Evolutionary conservation across 2,113 vertebrate genomes (phyloP).

Genomic region (Microtus oregoni): DNA sequence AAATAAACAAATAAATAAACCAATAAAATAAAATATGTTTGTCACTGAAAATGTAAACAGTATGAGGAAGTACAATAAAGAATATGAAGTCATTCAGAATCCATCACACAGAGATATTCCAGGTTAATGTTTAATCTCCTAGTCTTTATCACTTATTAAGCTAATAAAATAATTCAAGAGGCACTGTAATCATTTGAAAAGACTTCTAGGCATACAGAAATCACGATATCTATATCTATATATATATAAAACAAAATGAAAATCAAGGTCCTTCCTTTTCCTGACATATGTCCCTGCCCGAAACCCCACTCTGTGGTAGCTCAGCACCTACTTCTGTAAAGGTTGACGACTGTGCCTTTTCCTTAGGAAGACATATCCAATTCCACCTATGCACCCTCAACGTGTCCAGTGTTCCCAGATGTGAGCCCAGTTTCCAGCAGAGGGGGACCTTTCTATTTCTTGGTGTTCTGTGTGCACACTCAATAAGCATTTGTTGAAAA

Average conservation of each 20-base stretch:
- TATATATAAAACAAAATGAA: background rate
- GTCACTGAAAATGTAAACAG: conserved; percentile 3
- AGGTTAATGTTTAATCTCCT: background rate
- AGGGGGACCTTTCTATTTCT: background rate
- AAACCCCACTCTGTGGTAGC: background rate
- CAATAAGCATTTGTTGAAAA: conserved; percentile 70
- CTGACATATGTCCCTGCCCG: background rate
- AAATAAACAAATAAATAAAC: no score
- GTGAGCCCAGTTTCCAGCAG: conserved; percentile 13
- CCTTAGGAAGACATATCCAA: background rate
- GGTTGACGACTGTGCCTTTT: background rate
- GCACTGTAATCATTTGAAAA: background rate
- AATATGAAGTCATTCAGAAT: conserved; percentile 52
- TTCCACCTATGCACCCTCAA: background rate
- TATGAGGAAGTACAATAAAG: background rate
- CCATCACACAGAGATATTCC: conserved; percentile 10
- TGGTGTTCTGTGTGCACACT: conserved; percentile 1
- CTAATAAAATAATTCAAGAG: conserved; percentile 23
- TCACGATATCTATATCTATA: background rate
- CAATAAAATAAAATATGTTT: background rate
- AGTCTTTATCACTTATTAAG: background rate
- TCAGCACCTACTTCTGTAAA: background rate
- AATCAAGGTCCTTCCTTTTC: background rate
- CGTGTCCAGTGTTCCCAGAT: background rate
- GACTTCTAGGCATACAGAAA: background rate